Evolutionary conservation across 1,140 invertebrate genomes (phyloP).

Genomic region (Scaptomyza montana): DNA sequence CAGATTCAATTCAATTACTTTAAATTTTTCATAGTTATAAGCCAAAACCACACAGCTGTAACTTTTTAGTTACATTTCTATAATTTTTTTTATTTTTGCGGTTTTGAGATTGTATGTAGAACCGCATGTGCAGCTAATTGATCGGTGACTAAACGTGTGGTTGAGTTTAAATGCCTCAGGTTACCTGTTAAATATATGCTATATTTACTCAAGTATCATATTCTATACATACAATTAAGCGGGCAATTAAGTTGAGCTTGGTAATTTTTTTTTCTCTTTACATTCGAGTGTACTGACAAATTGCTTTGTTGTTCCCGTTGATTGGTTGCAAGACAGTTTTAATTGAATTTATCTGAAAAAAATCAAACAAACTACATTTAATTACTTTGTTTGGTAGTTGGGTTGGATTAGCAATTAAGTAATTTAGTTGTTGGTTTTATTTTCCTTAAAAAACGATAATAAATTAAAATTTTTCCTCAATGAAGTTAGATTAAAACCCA

Average conservation of each 20-base stretch:
- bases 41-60: too few species aligned
- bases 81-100: slow-evolving; percentile 3
- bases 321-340: slow-evolving; percentile 41
- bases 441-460: too few species aligned
- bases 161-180: slow-evolving; percentile 28
- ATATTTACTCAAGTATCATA: not conserved
- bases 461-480: too few species aligned
- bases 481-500: slow-evolving; percentile 6
- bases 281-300: slow-evolving; percentile 48
- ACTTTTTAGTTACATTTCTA: too few species aligned
- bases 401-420: slow-evolving; percentile 1
- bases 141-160: slow-evolving; percentile 41
- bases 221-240: slow-evolving; percentile 23
- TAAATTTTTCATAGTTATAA: slow-evolving; percentile 1
- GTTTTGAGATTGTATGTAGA: slow-evolving; percentile 13
- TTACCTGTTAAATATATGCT: slow-evolving; percentile 22
- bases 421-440: not conserved
- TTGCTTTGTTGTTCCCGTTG: slow-evolving; percentile 35
- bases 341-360: slow-evolving; percentile 39
- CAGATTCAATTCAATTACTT: not conserved
- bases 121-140: slow-evolving; percentile 38
- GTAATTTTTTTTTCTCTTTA: not conserved
- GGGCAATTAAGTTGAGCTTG: slow-evolving; percentile 22
- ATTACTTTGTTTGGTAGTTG: slow-evolving; percentile 9
- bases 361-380: slow-evolving; percentile 5